Conservation (phyloP, 1,140 invertebrate genomes). For the Telenomus remus region DNA sequence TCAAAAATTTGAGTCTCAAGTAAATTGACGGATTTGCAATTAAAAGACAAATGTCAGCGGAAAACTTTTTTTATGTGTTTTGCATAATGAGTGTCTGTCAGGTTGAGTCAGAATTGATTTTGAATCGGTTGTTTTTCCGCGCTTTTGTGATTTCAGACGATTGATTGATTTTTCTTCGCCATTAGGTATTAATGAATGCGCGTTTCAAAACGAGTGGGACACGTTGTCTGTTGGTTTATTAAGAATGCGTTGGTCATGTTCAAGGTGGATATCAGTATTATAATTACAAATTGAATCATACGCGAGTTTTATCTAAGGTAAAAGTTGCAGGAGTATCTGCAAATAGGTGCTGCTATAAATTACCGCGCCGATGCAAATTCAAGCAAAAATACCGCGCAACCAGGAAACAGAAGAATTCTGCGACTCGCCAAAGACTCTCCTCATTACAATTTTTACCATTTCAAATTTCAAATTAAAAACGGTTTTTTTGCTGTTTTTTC, state of each 20-base stretch:
- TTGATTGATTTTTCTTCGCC: conserved; percentile 3
- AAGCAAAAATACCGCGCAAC: conserved; percentile 21
- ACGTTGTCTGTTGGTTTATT: conserved; percentile 44
- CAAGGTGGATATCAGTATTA: conserved; percentile 59
- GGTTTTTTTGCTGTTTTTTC: not conserved
- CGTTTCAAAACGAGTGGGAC: conserved; percentile 30
- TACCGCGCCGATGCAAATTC: conserved; percentile 32
- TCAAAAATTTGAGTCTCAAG: too few relatives aligned
- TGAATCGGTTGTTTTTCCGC: too few relatives aligned
- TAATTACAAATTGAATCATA: conserved; percentile 60
- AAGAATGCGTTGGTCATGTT: conserved; percentile 58
- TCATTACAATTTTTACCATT: not conserved
- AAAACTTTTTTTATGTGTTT: too few relatives aligned
- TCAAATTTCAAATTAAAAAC: not conserved
- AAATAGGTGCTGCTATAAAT: conserved; percentile 47
- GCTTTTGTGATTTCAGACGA: conserved; percentile 1
- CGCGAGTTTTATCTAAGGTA: conserved; percentile 51
- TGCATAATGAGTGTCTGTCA: too few relatives aligned
- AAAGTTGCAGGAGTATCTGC: conserved; percentile 48
- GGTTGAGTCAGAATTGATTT: too few relatives aligned
- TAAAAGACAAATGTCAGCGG: too few relatives aligned
- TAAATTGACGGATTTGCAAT: too few relatives aligned
- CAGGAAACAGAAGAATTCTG: not conserved
- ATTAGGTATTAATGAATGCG: conserved; percentile 42
- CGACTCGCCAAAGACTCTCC: not conserved